A percentile compares a stretch with the other conserved stretches of the same genome.
Conservation (phyloP, 2,888 invertebrate species). For the Synanthedon andrenaeformis region DNA sequence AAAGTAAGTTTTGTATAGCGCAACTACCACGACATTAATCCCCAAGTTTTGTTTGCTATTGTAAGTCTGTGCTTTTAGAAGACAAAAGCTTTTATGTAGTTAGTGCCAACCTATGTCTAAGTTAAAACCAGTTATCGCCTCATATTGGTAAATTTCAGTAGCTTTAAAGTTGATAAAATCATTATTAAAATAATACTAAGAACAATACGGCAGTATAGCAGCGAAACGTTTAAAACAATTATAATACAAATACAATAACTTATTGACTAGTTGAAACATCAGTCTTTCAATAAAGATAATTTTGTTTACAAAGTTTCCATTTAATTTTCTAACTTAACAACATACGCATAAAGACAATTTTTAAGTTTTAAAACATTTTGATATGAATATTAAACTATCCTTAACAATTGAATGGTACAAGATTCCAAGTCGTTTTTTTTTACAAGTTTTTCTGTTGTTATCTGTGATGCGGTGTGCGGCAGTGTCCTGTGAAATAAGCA, state of each 20-base stretch:
- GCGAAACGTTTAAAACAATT: not conserved
- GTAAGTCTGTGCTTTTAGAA: too few relatives aligned
- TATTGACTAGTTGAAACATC: slow-evolving; percentile 8
- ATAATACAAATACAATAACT: slow-evolving; percentile 6
- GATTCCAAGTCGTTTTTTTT: not conserved
- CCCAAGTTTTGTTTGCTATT: too few relatives aligned
- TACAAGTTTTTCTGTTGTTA: slow-evolving; percentile 28
- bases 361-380: slow-evolving; percentile 12
- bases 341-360: not conserved
- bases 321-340: not conserved
- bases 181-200: too few relatives aligned
- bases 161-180: too few relatives aligned
- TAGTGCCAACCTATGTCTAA: too few relatives aligned
- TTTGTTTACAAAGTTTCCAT: slow-evolving; percentile 7
- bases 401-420: not conserved
- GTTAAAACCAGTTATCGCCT: too few relatives aligned
- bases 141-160: too few relatives aligned
- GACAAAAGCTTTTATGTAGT: too few relatives aligned
- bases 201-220: not conserved
- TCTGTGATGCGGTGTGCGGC: slow-evolving; percentile 60
- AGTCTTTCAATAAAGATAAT: slow-evolving; percentile 45
- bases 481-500: slow-evolving; percentile 45
- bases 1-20: too few relatives aligned
- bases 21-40: too few relatives aligned
- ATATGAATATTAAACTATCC: slow-evolving; percentile 2